Evolutionary conservation across 2,888 invertebrate genomes (phyloP), one percentile per base, ranked within the genome.

Genomic region (Stegana nigrithorax): DNA sequence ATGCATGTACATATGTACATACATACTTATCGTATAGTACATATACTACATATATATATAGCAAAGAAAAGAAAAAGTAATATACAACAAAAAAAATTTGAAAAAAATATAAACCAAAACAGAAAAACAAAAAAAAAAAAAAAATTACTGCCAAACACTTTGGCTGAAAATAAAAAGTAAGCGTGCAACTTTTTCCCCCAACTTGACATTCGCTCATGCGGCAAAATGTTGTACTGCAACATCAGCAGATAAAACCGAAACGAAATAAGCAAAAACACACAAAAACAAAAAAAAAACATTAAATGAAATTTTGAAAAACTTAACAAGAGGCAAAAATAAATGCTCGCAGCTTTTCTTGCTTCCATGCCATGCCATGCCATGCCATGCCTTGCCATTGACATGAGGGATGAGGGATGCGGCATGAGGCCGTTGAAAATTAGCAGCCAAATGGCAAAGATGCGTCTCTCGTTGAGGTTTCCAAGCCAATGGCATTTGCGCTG

Each of bases 161-260:
- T n/a, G n/a, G n/a, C n/a, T n/a, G n/a, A n/a, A n/a, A n/a, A n/a
- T n/a, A 58, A 58, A 60, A 60, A 60, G 51, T 60, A 50, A 60
- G 45, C 45, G 53, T 44, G 26, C 60, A 60, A 29, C 45, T 55
- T 60, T 55, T 60, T 45, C 29, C 12, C 12, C 27, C 26, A 60
- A 53, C 60, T 60, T 60, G 53, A 55, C 60, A 55, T 55, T 60
- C 60, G 44, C 50, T 59, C 45, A 50, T 21, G 59, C 47, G 53
- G 32, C 53, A 55, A 55, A 55, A 55, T 55, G 32, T 55, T 29
- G 29, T 50, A 12, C 50, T 59, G 17, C 32, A 59, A 57, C 42
- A 25, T 36, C 21, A 42, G n/a, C 5, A 25, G 53, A 53, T 17
- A 27, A 23, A 29, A 42, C 6, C 5, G 26, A 50, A 32, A 59